These are phyloP conservation scores for Nesidiocoris tenuis DNA, from an alignment of 2,888 invertebrate genomes.

Conservation along the genomic window DNA sequence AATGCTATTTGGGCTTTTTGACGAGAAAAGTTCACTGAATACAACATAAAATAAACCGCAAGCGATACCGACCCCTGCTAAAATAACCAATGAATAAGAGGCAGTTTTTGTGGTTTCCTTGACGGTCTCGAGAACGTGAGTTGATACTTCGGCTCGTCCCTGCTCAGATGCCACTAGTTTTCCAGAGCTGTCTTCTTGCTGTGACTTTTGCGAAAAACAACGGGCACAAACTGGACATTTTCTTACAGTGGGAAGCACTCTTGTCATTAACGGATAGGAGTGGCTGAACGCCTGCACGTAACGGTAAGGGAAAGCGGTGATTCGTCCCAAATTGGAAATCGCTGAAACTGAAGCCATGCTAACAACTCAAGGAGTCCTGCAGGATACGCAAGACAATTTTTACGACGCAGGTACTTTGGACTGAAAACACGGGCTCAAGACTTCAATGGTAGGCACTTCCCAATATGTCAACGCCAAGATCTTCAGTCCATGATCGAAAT, in stretches of 20 bases:
- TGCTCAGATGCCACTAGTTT: conserved; percentile 2
- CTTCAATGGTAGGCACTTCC: too few species aligned
- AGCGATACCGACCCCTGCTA: conserved; percentile 77
- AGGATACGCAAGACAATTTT: too few species aligned
- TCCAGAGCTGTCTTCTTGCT: background rate
- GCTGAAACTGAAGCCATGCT: too few species aligned
- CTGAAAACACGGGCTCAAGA: too few species aligned
- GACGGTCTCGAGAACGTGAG: conserved; percentile 59
- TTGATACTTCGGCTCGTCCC: conserved; percentile 28
- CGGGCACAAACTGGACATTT: background rate
- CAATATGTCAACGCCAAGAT: too few species aligned
- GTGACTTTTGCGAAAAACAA: conserved; percentile 9
- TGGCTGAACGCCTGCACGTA: background rate
- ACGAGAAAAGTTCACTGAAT: conserved; percentile 83
- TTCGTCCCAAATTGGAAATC: background rate
- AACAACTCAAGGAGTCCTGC: too few species aligned
- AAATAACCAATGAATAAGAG: conserved; percentile 78
- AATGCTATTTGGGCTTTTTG: conserved; percentile 80
- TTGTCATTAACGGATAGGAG: too few species aligned
- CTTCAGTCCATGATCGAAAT: too few species aligned
- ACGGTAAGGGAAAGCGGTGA: background rate
- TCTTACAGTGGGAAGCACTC: background rate
- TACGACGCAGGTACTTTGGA: too few species aligned
- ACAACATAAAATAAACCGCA: conserved; percentile 80
- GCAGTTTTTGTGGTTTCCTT: conserved; percentile 89